Percentiles rank a stretch among this genome's conserved stretches.
Conservation (phyloP, 2,797 vertebrate genomes). For the Anas flavirostris region DNA sequence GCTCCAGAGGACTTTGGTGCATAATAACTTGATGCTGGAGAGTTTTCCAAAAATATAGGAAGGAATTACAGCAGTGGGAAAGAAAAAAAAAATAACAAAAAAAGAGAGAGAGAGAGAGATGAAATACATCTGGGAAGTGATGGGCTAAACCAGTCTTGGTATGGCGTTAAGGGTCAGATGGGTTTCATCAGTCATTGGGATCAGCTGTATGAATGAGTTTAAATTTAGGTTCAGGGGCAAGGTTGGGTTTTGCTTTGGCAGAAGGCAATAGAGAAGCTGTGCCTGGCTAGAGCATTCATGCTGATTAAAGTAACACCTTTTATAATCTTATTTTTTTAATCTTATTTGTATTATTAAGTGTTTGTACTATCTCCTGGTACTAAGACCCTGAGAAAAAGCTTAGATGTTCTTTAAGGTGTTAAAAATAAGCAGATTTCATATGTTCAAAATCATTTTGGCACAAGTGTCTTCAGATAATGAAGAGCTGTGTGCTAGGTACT, state of each 20-base stretch:
- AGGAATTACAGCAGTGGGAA: fast-evolving
- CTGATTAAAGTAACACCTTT: background rate
- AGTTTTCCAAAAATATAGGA: background rate
- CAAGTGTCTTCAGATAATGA: background rate
- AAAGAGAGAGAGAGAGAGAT: too few species aligned
- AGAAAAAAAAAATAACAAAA: too few species aligned
- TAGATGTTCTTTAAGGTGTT: background rate
- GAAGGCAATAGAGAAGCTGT: fast-evolving
- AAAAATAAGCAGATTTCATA: background rate
- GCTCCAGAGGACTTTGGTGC: background rate
- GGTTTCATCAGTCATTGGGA: too few species aligned
- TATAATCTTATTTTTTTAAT: fast-evolving
- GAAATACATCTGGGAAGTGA: fast-evolving
- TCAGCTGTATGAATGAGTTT: background rate
- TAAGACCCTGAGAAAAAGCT: background rate
- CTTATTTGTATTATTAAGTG: fast-evolving
- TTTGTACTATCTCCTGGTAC: fast-evolving
- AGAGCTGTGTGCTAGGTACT: background rate
- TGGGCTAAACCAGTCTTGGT: background rate
- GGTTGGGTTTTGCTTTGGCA: fast-evolving
- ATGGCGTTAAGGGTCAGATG: background rate
- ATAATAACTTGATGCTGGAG: background rate
- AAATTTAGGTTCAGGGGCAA: background rate
- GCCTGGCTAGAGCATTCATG: fast-evolving
- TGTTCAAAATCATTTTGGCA: background rate